A percentile compares a stretch with the other conserved stretches of the same genome.
These are phyloP conservation scores for Orientallactaga sibirica DNA, from an alignment of 2,797 vertebrate genomes.

Conservation along the genomic window DNA sequence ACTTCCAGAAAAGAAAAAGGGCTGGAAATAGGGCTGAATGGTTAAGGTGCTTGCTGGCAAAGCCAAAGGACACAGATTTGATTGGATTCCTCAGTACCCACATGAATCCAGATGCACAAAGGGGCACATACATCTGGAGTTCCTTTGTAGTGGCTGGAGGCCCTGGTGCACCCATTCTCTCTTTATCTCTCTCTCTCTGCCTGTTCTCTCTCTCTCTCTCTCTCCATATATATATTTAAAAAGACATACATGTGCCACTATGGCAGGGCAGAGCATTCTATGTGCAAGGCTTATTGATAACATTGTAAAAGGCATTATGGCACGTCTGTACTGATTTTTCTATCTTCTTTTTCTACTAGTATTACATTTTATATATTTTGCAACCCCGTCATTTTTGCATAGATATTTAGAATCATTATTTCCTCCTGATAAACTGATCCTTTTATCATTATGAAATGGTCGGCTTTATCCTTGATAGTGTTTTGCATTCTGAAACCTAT, in stretches of 20 bases:
- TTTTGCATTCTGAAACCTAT: background rate
- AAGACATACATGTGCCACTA: background rate
- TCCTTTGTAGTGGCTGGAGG: too few species aligned
- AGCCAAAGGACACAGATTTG: too few species aligned
- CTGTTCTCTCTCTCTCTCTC: too few species aligned
- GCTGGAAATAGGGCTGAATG: too few species aligned
- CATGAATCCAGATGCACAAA: too few species aligned
- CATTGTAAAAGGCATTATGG: background rate
- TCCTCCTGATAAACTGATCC: background rate
- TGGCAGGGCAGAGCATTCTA: background rate
- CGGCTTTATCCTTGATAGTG: background rate
- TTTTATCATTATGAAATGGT: constrained; percentile 22
- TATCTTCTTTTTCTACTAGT: background rate
- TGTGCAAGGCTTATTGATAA: background rate
- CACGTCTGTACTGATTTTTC: background rate
- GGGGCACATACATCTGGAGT: too few species aligned
- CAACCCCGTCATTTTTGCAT: background rate
- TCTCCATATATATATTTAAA: too few species aligned
- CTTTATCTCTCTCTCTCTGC: too few species aligned
- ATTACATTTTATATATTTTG: background rate
- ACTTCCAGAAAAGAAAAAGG: background rate
- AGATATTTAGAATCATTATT: background rate
- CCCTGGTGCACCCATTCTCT: too few species aligned
- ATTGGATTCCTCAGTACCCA: too few species aligned
- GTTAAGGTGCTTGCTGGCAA: too few species aligned